Base-by-base conservation (phyloP, 2,113 vertebrate species). In the Hippocampus zosterae region DNA sequence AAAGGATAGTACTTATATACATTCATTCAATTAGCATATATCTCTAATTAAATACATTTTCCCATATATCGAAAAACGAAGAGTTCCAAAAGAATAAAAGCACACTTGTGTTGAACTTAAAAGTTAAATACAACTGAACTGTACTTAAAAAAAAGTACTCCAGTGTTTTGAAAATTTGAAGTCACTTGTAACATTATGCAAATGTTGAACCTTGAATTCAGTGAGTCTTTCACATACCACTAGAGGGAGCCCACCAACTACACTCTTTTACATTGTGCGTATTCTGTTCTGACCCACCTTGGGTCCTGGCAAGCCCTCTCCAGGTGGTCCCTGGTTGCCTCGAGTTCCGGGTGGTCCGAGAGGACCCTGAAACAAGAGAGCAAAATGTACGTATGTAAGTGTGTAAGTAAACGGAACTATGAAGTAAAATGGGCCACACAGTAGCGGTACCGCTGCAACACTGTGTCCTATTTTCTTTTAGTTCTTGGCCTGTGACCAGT, bases 221-320 rank as follows among this genome's bases (percentile, higher is more conserved):
- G 19, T 53, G 21, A 53, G 23, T n/a, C 9, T n/a, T n/a, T 10
- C 8, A 10, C 52, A 53, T 53, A 23, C 21, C 52, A 23, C 21
- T n/a, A 53, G 50, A 52, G 50, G 50, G 19, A 52, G 19, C 6
- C 1, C 19, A 48, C 46, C 15, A 16, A 48, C 46, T 5, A 50
- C 48, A 53, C 21, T n/a, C 12, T 60, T 60, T 6, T 46, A 8
- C 11, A 44, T 9, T 8, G 27, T 65, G 21, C 10, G 19, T 21
- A 48, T 52, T 52, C 5, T 50, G 52, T 53, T 53, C n/a, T 16
- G 2, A 40, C 73, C 75, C 84, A 95, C 95, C 92, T 98, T 98
- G 44, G 90, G 80, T 18, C 94, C 95, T 74, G 91, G 91, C 73
- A 94, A 71, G 27, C 94, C 95, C 69, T 96, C 92, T 74, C 94